Percentiles rank a stretch among this genome's conserved stretches.
Conservation (phyloP, 2,113 vertebrate species). For the Anoura caudifer region DNA sequence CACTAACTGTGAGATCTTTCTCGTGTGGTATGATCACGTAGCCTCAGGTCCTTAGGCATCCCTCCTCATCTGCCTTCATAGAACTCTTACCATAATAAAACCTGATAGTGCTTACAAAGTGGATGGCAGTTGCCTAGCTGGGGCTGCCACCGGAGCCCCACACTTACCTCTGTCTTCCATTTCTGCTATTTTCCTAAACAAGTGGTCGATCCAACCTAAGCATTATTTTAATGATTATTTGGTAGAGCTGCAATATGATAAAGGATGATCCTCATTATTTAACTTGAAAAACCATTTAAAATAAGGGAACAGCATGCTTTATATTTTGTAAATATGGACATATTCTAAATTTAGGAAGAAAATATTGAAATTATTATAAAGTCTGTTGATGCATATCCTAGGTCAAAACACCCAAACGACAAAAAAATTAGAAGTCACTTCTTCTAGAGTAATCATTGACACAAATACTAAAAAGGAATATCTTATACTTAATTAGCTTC, state of each 20-base stretch:
- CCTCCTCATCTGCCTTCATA: not conserved
- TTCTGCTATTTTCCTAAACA: not conserved
- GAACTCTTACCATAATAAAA: not conserved
- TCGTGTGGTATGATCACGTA: not conserved
- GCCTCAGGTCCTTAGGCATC: not conserved
- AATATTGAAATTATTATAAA: not conserved
- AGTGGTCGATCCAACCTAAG: not conserved
- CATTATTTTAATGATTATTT: not conserved
- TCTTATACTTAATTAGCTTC: not conserved
- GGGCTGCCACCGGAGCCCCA: not conserved
- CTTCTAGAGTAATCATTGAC: not conserved
- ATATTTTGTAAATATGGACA: not conserved
- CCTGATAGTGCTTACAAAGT: not conserved
- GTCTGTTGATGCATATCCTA: not conserved
- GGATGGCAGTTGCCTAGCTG: not conserved
- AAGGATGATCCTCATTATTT: not conserved
- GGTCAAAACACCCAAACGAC: not conserved
- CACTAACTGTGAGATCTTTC: not conserved
- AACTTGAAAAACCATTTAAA: not conserved
- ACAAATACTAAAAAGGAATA: not conserved
- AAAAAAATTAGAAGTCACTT: not conserved
- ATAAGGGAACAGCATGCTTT: not conserved
- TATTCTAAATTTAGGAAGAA: not conserved
- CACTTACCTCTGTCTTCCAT: not conserved
- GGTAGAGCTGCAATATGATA: not conserved